Evolutionary conservation across 2,797 vertebrate genomes (phyloP), one percentile per base, ranked within the genome.

Genomic region (Hyperoplus immaculatus): DNA sequence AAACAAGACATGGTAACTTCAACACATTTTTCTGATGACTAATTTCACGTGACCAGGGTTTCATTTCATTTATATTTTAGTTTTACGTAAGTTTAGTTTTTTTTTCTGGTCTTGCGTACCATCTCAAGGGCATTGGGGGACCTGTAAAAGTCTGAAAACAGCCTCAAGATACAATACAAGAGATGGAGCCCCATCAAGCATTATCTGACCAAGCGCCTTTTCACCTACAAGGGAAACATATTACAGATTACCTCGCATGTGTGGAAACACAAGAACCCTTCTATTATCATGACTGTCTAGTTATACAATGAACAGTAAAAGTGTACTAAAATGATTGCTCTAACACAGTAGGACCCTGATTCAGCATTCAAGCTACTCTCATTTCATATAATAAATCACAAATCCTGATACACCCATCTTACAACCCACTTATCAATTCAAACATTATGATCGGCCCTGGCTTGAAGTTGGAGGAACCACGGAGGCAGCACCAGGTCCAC

Each of bases 171-270:
- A 98, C 97, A 98, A 97, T 82, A 97, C 97, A 97, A 97, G 96
- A 97, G 96, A 96, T 92, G 97, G 95, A 96, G 96, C 96, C 96
- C 96, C 97, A 96, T 97, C 96, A 97, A 96, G 96, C 96, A 97
- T 94, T 96, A 97, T 97, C 94, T 97, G 97, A 97, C 93, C 90
- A 77, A 86, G 79, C 96, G 95, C 96, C 95, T 92, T 88, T 90
- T 95, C 96, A 98, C 98, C 98, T 99, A 97, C 94, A 94, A 94
- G 97, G 96, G 97, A 96, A 97, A 97, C 98, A 99, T 96, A 99
- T 98, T 97, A 99, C 93, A 99, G 98, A 97, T 99, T 98, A 99
- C 98, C 96, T 95, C 96, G 98, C 95, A 99, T 99, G 97, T 99
- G 98, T 98, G 98, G 97, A 97, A 99, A 94, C 95, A 95, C 90